Evolutionary conservation across 37 sponge, comb jelly and placozoan genomes (phyloP), one percentile per base, ranked within the genome.

Genomic region (Mnemiopsis leidyi): DNA sequence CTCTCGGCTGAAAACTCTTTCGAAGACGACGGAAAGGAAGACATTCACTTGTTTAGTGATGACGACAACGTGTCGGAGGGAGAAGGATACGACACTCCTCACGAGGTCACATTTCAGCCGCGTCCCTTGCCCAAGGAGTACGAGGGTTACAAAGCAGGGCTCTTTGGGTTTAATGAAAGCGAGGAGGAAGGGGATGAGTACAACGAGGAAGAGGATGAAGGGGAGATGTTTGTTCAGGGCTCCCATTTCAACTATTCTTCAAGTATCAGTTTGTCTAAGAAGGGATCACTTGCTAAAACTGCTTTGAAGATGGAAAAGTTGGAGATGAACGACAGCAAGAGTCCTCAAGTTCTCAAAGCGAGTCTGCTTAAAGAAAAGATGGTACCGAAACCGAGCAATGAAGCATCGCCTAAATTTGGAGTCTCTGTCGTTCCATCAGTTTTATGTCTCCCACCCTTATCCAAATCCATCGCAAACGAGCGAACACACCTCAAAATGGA

Each of bases 191-290:
- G 23, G 3, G 38, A 35, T 9, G 29, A 40, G 9, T 7, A 39
- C 20, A 29, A 85, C 0, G 90, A 40, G 23, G 61, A 85, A 37
- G 90, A 85, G 23, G 90, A 85, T 13, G 90, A 85, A 28, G 61
- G 40, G 20, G 90, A 85, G 25, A 85, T 40, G 40, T 85, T 85
- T 3, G 40, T 85, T 0, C 61, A 40, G 90, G 90, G 61, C 1
- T 85, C 90, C 39, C 40, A 85, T 26, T 85, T 85, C 29, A 85
- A 85, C 90, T 85, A 85, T 25, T 85, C 90, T 20, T 85, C 90
- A 0, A 40, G 61, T 39, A 38, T 85, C 36, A n/a, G 33, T n/a
- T 61, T 85, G 25, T 36, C 32, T 33, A 85, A 85, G 48, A 85
- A 85, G 90, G 90, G 90, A 9, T 28, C 90, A 7, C 61, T 85